phyloP scores from a whole-genome alignment of 2,797 vertebrate genomes.

The Sylvilagus floridanus region DNA sequence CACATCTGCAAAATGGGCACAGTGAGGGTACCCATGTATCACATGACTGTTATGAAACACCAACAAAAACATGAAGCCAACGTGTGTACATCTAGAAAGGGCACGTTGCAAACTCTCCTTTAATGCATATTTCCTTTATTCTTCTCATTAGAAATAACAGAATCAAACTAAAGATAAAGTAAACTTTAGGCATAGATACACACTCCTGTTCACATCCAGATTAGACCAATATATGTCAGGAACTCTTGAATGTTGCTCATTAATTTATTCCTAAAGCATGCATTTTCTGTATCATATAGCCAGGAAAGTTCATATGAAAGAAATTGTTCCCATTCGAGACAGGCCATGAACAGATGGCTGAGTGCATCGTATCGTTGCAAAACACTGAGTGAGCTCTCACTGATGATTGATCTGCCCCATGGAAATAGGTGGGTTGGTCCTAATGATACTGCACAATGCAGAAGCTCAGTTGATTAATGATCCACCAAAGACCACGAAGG shows the following conservation, averaged over 20 bases:
- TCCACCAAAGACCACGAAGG: slow-evolving; percentile 80
- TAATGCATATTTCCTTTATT: background rate
- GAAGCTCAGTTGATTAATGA: slow-evolving; percentile 84
- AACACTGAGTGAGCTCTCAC: slow-evolving; percentile 24
- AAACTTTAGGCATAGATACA: background rate
- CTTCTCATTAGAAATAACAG: slow-evolving; percentile 9
- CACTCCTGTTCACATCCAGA: background rate
- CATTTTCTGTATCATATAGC: background rate
- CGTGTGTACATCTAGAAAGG: background rate
- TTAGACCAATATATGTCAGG: background rate
- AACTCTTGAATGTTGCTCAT: background rate
- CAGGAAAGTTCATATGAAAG: slow-evolving; percentile 23
- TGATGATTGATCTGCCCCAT: slow-evolving; percentile 78
- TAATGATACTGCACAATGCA: slow-evolving; percentile 75
- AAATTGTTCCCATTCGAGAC: background rate
- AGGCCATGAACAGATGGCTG: slow-evolving; percentile 58
- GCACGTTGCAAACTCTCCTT: background rate
- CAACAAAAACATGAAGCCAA: background rate
- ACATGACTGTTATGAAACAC: background rate
- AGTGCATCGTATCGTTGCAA: background rate
- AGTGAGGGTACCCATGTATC: background rate
- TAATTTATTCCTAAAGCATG: background rate
- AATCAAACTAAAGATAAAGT: background rate
- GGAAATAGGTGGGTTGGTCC: slow-evolving; percentile 76
- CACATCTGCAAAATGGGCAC: background rate